Percentiles rank a stretch among this genome's conserved stretches.
phyloP scores from a whole-genome alignment of 2,888 invertebrate species.

The Cynaeus angustus region DNA sequence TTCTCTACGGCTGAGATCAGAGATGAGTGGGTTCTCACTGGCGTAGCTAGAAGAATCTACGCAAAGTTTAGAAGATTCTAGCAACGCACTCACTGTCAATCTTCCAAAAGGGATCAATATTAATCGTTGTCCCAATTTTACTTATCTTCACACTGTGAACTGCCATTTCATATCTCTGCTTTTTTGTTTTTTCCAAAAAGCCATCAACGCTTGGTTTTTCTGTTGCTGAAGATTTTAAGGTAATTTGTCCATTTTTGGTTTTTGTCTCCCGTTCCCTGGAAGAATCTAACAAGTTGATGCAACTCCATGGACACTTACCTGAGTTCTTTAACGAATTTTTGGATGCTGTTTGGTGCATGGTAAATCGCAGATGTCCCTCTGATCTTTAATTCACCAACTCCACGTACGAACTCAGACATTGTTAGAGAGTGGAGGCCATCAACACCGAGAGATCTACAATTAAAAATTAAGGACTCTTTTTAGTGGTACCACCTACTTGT shows the following conservation, averaged over 20 bases:
- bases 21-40: slow-evolving; percentile 21
- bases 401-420: slow-evolving; percentile 74
- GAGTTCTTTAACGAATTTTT: slow-evolving; percentile 60
- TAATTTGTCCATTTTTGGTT: background rate
- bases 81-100: slow-evolving; percentile 21
- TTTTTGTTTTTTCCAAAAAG: too few relatives aligned
- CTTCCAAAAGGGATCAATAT: slow-evolving; percentile 72
- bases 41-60: background rate
- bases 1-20: slow-evolving; percentile 61
- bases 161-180: slow-evolving; percentile 72
- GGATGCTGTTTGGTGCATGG: slow-evolving; percentile 73
- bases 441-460: slow-evolving; percentile 52
- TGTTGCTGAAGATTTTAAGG: background rate
- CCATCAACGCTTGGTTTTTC: background rate
- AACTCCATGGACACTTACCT: slow-evolving; percentile 16
- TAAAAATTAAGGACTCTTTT: background rate
- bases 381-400: slow-evolving; percentile 78
- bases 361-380: slow-evolving; percentile 80
- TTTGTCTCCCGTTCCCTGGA: background rate
- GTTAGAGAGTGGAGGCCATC: slow-evolving; percentile 67
- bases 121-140: slow-evolving; percentile 74
- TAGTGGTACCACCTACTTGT: slow-evolving; percentile 56
- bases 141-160: slow-evolving; percentile 75
- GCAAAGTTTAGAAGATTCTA: background rate
- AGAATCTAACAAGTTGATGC: background rate